A percentile compares a stretch with the other conserved stretches of the same genome.
Conservation (phyloP, 2,888 invertebrate genomes). For the Noctua janthina region DNA sequence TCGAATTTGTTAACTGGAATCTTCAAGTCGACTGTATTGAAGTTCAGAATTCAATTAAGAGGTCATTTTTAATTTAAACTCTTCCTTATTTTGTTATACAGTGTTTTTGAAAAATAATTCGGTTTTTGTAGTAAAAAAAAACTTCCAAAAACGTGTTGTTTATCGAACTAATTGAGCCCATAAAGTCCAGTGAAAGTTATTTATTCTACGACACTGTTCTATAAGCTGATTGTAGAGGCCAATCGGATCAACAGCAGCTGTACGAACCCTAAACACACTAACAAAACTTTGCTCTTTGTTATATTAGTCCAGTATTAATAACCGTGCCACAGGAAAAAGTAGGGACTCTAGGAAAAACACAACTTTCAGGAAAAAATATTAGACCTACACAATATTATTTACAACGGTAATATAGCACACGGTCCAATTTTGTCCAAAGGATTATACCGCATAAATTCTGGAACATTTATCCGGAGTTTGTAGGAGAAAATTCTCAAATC, state of each 20-base stretch:
- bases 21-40: slow-evolving; percentile 72
- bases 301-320: slow-evolving; percentile 49
- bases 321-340: slow-evolving; percentile 32
- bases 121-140: background rate
- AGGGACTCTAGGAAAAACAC: slow-evolving; percentile 36
- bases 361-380: slow-evolving; percentile 30
- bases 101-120: background rate
- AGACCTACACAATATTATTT: slow-evolving; percentile 37
- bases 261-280: slow-evolving; percentile 51
- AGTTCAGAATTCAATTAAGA: slow-evolving; percentile 80
- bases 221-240: slow-evolving; percentile 43
- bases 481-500: slow-evolving; percentile 64
- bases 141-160: slow-evolving; percentile 8
- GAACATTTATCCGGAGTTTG: slow-evolving; percentile 45
- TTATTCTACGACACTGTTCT: slow-evolving; percentile 17
- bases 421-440: slow-evolving; percentile 44
- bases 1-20: slow-evolving; percentile 81
- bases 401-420: slow-evolving; percentile 27
- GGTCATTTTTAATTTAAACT: slow-evolving; percentile 33
- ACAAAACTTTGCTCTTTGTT: slow-evolving; percentile 47
- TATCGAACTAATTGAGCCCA: background rate
- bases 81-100: slow-evolving; percentile 11
- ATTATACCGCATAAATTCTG: slow-evolving; percentile 53
- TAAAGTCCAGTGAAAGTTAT: slow-evolving; percentile 16
- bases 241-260: slow-evolving; percentile 21